phyloP scores from a whole-genome alignment of 2,888 invertebrate species.

The Eupsilia transversa region DNA sequence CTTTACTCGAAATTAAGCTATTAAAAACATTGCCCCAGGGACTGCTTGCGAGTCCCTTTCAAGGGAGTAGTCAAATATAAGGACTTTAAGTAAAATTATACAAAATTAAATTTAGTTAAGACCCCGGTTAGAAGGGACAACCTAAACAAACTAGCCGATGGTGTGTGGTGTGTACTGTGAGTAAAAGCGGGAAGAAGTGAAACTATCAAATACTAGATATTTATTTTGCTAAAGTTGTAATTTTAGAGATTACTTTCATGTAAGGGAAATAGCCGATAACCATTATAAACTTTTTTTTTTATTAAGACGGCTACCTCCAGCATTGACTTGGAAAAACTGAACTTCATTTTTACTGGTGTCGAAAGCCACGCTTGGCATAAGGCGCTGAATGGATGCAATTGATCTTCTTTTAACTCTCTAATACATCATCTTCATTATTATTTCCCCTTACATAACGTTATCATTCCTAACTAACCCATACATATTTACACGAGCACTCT shows the following conservation, averaged over 20 bases:
- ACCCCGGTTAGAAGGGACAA: constrained; percentile 70
- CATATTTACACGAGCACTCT: background rate
- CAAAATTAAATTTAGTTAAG: constrained; percentile 81
- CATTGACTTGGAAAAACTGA: background rate
- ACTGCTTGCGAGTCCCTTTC: constrained; percentile 32
- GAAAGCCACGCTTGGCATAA: too few relatives aligned
- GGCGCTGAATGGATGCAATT: background rate
- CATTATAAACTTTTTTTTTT: too few relatives aligned
- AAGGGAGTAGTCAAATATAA: constrained; percentile 65
- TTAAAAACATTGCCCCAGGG: constrained; percentile 42
- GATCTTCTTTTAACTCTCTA: background rate
- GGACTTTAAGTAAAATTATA: constrained; percentile 75
- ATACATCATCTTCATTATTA: background rate
- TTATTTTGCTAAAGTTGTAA: background rate
- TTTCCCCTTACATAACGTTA: background rate
- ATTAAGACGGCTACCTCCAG: background rate
- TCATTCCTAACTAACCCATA: background rate
- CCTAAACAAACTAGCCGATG: constrained; percentile 81
- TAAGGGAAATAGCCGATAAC: too few relatives aligned
- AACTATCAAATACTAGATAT: background rate
- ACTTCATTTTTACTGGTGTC: too few relatives aligned
- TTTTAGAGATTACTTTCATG: background rate
- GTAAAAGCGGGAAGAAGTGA: constrained; percentile 16
- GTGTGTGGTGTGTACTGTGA: constrained; percentile 56
- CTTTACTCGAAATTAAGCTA: constrained; percentile 44